A percentile compares a stretch with the other conserved stretches of the same genome.
These are phyloP conservation scores for Tribolium madens DNA, from an alignment of 1,140 invertebrate genomes.

Conservation along the genomic window DNA sequence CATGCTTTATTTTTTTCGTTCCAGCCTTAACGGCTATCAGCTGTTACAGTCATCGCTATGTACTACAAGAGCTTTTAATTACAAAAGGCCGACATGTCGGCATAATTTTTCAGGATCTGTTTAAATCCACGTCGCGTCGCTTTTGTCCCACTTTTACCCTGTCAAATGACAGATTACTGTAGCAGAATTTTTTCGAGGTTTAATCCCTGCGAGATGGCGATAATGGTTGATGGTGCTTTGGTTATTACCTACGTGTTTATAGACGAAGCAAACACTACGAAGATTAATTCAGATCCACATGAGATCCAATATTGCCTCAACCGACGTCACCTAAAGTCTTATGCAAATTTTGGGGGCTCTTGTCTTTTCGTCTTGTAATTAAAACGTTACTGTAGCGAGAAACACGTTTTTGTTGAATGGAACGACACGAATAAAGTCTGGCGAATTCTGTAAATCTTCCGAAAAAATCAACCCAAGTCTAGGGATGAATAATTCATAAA, in stretches of 20 bases:
- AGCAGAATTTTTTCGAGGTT: not conserved
- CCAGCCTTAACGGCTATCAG: constrained; percentile 30
- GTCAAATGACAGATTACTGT: not conserved
- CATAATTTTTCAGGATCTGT: constrained; percentile 36
- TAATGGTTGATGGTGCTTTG: constrained; percentile 13
- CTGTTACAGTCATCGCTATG: constrained; percentile 35
- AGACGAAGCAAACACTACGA: constrained; percentile 17
- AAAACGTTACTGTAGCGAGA: not conserved
- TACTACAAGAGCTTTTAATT: constrained; percentile 34
- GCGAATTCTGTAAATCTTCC: not conserved
- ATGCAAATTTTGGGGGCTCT: constrained; percentile 24
- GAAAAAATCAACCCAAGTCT: constrained; percentile 17
- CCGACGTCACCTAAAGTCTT: constrained; percentile 16
- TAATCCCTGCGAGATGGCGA: not conserved
- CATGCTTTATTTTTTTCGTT: constrained; percentile 16
- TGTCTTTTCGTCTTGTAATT: constrained; percentile 18
- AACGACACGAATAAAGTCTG: not conserved
- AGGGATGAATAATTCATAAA: constrained; percentile 26
- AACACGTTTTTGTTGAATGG: constrained; percentile 1
- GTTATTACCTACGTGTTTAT: constrained; percentile 24
- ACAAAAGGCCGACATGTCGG: constrained; percentile 16
- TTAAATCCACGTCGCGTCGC: constrained; percentile 1
- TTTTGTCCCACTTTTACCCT: not conserved
- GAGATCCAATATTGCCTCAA: constrained; percentile 20
- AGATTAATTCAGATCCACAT: constrained; percentile 35